Evolutionary conservation across 37 sponge, comb jelly and placozoan genomes (phyloP).

Genomic region (Aphrocallistes beatrix): DNA sequence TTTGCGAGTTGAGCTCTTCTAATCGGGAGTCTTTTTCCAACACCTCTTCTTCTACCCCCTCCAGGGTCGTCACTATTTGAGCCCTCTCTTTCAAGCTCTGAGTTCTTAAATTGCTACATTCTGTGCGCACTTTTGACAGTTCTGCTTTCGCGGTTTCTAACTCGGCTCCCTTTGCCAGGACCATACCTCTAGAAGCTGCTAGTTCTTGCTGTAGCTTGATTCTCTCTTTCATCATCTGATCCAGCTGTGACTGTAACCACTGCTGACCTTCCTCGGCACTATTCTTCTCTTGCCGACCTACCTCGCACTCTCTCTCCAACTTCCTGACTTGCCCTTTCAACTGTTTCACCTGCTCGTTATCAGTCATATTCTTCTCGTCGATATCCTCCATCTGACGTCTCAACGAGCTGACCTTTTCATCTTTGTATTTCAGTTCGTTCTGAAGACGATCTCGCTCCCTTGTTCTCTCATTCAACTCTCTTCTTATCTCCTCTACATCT

Average conservation of each 20-base stretch:
- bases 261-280: not conserved
- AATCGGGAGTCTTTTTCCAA: not conserved
- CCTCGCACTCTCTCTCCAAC: slow-evolving; percentile 7
- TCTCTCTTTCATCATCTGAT: slow-evolving; percentile 9
- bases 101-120: not conserved
- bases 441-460: not conserved
- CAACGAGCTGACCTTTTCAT: not conserved
- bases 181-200: not conserved
- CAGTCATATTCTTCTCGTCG: not conserved
- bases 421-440: not conserved
- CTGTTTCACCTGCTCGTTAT: not conserved
- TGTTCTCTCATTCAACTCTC: slow-evolving; percentile 8
- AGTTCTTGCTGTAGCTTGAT: slow-evolving; percentile 7
- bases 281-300: not conserved
- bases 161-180: not conserved
- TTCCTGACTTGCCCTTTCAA: not conserved
- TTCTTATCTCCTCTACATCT: not conserved
- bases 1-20: not conserved
- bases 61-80: not conserved
- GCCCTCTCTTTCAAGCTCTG: not conserved
- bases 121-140: not conserved
- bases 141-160: not conserved
- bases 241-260: slow-evolving; percentile 2
- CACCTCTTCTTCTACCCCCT: not conserved
- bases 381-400: not conserved